phyloP scores from a whole-genome alignment of 2,797 vertebrate genomes.

The Pseudochaenichthys georgianus region DNA sequence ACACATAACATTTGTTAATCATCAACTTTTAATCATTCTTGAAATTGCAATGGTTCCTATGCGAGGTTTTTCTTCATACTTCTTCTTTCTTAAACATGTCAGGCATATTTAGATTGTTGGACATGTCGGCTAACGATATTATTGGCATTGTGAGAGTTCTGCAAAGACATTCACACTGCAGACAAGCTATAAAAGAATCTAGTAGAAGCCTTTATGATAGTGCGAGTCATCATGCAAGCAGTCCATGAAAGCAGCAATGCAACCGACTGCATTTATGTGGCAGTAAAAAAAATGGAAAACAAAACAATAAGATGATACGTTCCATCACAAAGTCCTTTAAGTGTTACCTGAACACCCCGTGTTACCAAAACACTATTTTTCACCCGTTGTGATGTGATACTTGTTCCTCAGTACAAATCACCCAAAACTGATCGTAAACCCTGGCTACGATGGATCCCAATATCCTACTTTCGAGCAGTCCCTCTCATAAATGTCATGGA shows the following conservation, averaged over 20 bases:
- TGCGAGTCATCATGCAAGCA: constrained; percentile 65
- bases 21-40: too few relatives aligned
- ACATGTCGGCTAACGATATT: not conserved
- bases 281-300: constrained; percentile 51
- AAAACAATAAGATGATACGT: constrained; percentile 26
- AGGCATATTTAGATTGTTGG: not conserved
- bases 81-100: not conserved
- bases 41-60: too few relatives aligned
- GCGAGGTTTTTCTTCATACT: not conserved
- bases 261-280: constrained; percentile 48
- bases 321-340: too few relatives aligned
- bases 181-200: constrained; percentile 42
- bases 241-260: constrained; percentile 59
- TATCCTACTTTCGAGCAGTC: too few relatives aligned
- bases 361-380: too few relatives aligned
- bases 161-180: constrained; percentile 23
- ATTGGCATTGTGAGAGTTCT: constrained; percentile 21
- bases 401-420: too few relatives aligned
- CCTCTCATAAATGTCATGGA: too few relatives aligned
- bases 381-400: too few relatives aligned
- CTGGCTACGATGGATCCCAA: too few relatives aligned
- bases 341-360: too few relatives aligned
- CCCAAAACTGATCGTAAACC: too few relatives aligned
- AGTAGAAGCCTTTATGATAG: constrained; percentile 52
- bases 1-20: too few relatives aligned